Evolutionary conservation across 2,113 vertebrate genomes (phyloP), one percentile per base, ranked within the genome.

Genomic region (Hippocampus comes): DNA sequence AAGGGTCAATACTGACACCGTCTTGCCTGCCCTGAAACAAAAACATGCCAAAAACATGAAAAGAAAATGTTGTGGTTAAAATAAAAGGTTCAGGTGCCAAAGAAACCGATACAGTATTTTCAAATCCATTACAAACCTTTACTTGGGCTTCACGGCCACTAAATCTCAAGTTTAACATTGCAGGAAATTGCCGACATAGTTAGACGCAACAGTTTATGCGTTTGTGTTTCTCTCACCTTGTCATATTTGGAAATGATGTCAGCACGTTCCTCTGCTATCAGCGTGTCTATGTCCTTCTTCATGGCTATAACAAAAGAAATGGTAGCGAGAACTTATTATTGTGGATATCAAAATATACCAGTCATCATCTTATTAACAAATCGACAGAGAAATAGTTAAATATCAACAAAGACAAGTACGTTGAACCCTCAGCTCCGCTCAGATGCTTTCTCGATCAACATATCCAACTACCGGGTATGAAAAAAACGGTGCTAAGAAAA

Each of bases 161-260:
- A 48, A 48, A 48, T 4, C 46, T 48, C 12, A 48, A 48, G 15
- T 15, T 15, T 38, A 48, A 48, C 12, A 48, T 15, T 48, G 15
- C 46, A 12, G 9, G 46, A 48, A 48, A 15, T 48, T 7, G 34
- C 34, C 5, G 49, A 53, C 18, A 20, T 46, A 51, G 6, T 51
- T 51, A 20, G 49, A 53, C 18, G 21, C 53, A 55, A 6, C 34
- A 21, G 34, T 41, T 61, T 55, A 5, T 55, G 53, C 21, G 10
- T 55, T 55, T 53, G 7, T 56, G 21, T 9, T 21, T 56, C 3
- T 56, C 84, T 77, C 77, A 95, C 96, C 94, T 94, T 94, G 78
- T 95, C 95, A 94, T 97, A 97, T 86, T 95, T 97, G 74, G 89
- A 85, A 84, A 97, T 86, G 68, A 96, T 95, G 66, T 97, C 95